phyloP scores from a whole-genome alignment of 2,888 invertebrate species.

The Stenichneumon culpator region DNA sequence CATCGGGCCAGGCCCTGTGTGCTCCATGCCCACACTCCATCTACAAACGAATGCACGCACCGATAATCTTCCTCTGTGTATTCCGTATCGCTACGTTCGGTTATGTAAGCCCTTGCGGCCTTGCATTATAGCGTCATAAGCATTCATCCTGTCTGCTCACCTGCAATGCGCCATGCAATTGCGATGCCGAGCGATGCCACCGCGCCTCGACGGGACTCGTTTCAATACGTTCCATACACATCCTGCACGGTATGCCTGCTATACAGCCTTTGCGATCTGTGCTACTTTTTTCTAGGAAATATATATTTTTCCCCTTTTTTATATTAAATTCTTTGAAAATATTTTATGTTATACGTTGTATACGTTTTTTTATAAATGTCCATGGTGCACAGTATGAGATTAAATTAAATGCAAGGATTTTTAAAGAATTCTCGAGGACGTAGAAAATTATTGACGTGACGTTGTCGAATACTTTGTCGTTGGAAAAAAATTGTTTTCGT shows the following conservation, averaged over 20 bases:
- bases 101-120: constrained; percentile 81
- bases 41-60: constrained; percentile 71
- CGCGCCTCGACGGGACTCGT: constrained; percentile 58
- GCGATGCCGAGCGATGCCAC: constrained; percentile 72
- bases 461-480: no score
- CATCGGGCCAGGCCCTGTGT: neutral
- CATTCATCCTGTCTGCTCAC: constrained; percentile 83
- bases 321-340: neutral
- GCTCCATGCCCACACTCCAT: constrained; percentile 5
- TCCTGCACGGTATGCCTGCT: constrained; percentile 16
- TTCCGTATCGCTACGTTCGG: constrained; percentile 78
- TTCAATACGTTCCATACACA: constrained; percentile 50
- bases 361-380: no score
- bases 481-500: no score
- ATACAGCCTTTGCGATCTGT: neutral
- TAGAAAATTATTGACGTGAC: no score
- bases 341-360: no score
- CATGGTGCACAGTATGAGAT: no score
- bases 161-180: constrained; percentile 82
- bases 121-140: constrained; percentile 83
- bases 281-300: constrained; percentile 5
- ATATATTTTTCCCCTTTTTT: neutral
- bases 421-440: no score
- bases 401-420: no score
- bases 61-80: constrained; percentile 73